Conservation (phyloP, 2,797 vertebrate genomes). For the Silurus lanzhouensis region DNA sequence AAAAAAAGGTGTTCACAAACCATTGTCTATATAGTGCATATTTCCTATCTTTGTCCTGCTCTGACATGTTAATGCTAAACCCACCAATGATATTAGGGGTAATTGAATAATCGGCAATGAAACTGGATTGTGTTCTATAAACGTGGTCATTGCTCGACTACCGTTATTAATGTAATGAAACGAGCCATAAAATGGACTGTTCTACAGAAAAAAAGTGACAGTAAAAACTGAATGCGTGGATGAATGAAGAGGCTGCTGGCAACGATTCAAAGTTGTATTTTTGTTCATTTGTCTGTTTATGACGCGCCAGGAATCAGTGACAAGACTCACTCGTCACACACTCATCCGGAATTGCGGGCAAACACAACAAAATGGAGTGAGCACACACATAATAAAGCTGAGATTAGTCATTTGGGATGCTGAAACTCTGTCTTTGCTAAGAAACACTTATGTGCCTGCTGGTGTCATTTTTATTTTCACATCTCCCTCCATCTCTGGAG, state of each 20-base stretch:
- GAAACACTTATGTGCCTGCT: background rate
- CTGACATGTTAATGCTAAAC: background rate
- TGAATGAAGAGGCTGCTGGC: background rate
- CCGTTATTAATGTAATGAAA: background rate
- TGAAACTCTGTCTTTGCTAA: constrained; percentile 24
- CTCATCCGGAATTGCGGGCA: background rate
- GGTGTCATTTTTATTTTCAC: constrained; percentile 24
- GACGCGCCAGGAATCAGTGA: constrained; percentile 3
- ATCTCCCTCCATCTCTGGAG: constrained; percentile 14
- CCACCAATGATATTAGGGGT: background rate
- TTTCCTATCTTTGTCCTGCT: background rate
- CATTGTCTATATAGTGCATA: background rate
- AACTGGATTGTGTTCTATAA: background rate
- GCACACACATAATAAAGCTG: background rate
- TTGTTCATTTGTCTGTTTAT: background rate
- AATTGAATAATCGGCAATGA: background rate
- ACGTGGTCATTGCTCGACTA: background rate
- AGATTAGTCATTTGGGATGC: background rate
- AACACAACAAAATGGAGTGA: constrained; percentile 3
- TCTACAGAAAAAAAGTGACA: background rate
- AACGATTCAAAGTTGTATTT: background rate
- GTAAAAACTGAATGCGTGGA: background rate
- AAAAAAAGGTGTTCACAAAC: no score
- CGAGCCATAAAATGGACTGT: background rate
- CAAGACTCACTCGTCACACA: constrained; percentile 7